Evolutionary conservation across 1,140 invertebrate species (phyloP).

Genomic region (Chymomyza costata): DNA sequence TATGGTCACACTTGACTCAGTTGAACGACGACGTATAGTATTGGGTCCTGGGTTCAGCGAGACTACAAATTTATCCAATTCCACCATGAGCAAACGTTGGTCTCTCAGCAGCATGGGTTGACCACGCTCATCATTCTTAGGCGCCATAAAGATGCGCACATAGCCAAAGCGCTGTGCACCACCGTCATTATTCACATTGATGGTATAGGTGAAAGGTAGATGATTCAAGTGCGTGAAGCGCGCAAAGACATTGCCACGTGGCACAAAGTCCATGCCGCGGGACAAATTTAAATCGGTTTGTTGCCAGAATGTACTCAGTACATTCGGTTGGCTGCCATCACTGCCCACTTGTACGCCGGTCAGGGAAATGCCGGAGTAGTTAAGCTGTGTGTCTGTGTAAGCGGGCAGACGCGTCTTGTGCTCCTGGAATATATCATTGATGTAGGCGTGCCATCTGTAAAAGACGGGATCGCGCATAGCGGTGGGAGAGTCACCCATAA

Average conservation of each 20-base stretch:
- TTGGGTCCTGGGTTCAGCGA: conserved; percentile 80
- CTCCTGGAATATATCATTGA: conserved; percentile 87
- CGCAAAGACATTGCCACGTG: conserved; percentile 82
- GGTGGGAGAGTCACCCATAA: conserved; percentile 84
- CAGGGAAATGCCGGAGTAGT: conserved; percentile 80
- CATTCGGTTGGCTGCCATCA: conserved; percentile 77
- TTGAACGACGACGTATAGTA: conserved; percentile 79
- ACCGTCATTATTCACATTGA: conserved; percentile 80
- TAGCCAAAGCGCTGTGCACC: conserved; percentile 79
- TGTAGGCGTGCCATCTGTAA: conserved; percentile 88
- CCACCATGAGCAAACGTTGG: conserved; percentile 83
- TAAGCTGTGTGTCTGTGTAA: conserved; percentile 79
- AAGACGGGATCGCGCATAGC: conserved; percentile 90
- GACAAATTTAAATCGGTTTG: conserved; percentile 84
- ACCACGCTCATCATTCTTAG: conserved; percentile 82
- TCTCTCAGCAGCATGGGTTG: conserved; percentile 80
- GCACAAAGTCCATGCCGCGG: conserved; percentile 85
- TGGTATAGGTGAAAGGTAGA: conserved; percentile 80
- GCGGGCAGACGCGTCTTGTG: conserved; percentile 83
- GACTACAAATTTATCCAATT: conserved; percentile 85
- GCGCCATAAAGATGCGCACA: conserved; percentile 86
- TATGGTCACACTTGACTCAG: conserved; percentile 83
- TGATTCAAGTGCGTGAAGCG: conserved; percentile 86
- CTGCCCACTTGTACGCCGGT: conserved; percentile 76
- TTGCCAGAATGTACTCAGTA: conserved; percentile 83